Conservation (phyloP, 2,797 vertebrate species). For the Megalops cyprinoides region DNA sequence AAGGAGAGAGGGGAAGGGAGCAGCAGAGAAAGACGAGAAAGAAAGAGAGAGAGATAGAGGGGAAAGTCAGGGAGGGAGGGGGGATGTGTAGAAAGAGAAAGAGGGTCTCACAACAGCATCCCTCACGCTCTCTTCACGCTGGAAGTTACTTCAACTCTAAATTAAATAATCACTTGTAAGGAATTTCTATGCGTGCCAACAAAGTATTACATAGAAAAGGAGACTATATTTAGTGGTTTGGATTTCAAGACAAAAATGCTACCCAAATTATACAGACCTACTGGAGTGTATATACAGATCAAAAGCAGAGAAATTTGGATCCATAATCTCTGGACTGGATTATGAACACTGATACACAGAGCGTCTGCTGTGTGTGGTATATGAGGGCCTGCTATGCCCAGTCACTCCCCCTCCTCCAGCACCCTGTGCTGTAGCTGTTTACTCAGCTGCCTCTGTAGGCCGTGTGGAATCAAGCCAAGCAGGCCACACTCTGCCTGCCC, state of each 20-base stretch:
- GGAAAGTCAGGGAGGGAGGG: slow-evolving; percentile 13
- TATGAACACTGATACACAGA: background rate
- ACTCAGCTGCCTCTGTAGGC: slow-evolving; percentile 75
- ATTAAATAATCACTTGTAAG: background rate
- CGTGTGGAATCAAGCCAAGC: slow-evolving; percentile 33
- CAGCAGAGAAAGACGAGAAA: background rate
- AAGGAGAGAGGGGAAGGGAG: too few species aligned
- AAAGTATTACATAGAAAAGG: background rate
- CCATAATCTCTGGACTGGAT: background rate
- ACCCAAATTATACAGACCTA: background rate
- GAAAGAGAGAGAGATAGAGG: background rate
- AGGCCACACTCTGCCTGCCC: slow-evolving; percentile 12
- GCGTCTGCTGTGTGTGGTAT: background rate
- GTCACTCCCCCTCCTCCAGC: slow-evolving; percentile 54
- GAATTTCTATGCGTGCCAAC: background rate
- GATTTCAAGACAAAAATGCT: background rate
- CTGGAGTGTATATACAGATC: background rate
- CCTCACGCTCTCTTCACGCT: background rate
- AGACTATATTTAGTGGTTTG: background rate
- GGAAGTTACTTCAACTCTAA: background rate
- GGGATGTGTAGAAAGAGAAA: too few species aligned
- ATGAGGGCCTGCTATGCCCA: slow-evolving; percentile 22
- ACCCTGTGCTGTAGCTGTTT: slow-evolving; percentile 71
- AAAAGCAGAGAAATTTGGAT: background rate
- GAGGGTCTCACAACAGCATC: too few species aligned